Evolutionary conservation across 2,888 invertebrate genomes (phyloP), one percentile per base, ranked within the genome.

Genomic region (Machimus rusticus): DNA sequence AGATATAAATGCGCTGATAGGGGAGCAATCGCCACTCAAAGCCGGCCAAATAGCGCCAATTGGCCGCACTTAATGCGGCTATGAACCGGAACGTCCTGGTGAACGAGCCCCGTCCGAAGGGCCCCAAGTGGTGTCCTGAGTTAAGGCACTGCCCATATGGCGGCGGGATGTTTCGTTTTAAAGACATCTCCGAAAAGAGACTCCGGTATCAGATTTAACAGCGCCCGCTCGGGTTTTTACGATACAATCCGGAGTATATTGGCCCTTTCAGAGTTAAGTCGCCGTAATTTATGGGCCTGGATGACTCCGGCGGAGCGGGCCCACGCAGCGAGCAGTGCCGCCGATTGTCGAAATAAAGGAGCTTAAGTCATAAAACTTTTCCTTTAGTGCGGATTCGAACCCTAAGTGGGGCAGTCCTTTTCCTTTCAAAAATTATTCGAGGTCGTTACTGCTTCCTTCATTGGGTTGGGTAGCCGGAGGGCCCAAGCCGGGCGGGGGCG

Each of bases 321-420:
- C 76, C 39, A 37, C n/a, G 39, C 34, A 37, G 76, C n/a, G 39
- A 76, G 8, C 34, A 76, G 19, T n/a, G 19, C 37, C 39, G 14
- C 57, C 82, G 57, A 82, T 82, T 82, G 66, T 57, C 82, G 57
- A 82, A 51, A 82, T 82, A 82, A 82, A 82, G 57, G 55, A 82
- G 82, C 82, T 82, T 82, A 82, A 82, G 57, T 51, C 82, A 82
- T 82, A 82, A 82, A 82, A 82, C 66, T 57, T 82, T 66, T 57
- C 57, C 82, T 82, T 82, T 57, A 82, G 82, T 82, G 19, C 57
- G 37, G 82, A 82, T 66, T 82, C 82, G 82, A 82, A 57, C 82
- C 82, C 19, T 82, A 82, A 82, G 51, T 82, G 55, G 82, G 66
- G 57, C 55, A 57, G 57, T 82, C 66, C 82, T 82, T 66, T 82